Conservation (phyloP, 1,140 invertebrate genomes). For the Ceratina australensis region DNA sequence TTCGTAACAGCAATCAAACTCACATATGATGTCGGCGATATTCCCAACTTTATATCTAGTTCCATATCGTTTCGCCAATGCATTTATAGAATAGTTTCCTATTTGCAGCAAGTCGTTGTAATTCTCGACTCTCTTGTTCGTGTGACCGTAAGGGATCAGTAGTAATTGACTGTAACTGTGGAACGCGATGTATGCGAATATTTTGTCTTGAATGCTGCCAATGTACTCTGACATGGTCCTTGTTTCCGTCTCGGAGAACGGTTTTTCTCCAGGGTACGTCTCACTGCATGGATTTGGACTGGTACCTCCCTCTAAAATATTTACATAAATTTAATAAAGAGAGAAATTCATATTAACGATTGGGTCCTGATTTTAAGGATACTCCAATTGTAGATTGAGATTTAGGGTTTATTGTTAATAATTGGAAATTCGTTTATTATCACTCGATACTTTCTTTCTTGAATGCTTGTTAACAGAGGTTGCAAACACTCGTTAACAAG, state of each 20-base stretch:
- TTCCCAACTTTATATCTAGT: conserved; percentile 57
- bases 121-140: conserved; percentile 80
- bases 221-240: conserved; percentile 81
- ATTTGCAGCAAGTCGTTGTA: conserved; percentile 80
- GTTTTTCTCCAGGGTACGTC: conserved; percentile 83
- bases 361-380: no score
- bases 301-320: conserved; percentile 81
- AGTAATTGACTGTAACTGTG: conserved; percentile 88
- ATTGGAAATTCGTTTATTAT: no score
- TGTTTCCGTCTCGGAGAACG: conserved; percentile 88
- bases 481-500: no score
- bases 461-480: no score
- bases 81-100: conserved; percentile 22
- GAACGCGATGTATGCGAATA: conserved; percentile 85
- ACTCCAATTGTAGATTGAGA: no score
- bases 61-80: conserved; percentile 52
- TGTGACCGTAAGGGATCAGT: conserved; percentile 85
- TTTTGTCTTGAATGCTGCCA: conserved; percentile 76
- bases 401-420: no score
- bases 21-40: conserved; percentile 59
- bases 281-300: conserved; percentile 85
- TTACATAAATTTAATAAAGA: not conserved
- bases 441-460: no score
- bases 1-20: conserved; percentile 7
- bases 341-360: no score